These are phyloP conservation scores for Apotomis betuletana DNA, from an alignment of 2,888 invertebrate species.

Conservation along the genomic window DNA sequence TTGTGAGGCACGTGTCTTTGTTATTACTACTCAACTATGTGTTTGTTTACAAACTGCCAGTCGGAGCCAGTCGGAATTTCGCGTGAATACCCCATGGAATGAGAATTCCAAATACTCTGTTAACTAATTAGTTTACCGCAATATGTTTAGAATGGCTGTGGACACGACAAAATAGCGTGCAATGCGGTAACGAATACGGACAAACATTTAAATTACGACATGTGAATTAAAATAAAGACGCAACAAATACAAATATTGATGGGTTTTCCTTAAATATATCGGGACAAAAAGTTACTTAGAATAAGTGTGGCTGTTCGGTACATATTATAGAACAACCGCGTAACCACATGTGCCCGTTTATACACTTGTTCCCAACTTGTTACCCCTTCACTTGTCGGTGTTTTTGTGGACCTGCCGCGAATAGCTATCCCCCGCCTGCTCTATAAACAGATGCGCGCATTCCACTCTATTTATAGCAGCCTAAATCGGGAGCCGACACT, in stretches of 20 bases:
- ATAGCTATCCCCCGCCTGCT: slow-evolving; percentile 70
- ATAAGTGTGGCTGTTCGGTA: not conserved
- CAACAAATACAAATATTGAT: not conserved
- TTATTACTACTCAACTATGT: slow-evolving; percentile 10
- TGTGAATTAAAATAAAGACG: not conserved
- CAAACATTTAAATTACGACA: not conserved
- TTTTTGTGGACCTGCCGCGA: slow-evolving; percentile 57
- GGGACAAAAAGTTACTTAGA: not conserved
- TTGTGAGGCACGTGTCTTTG: slow-evolving; percentile 17
- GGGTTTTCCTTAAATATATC: not conserved
- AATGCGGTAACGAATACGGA: not conserved
- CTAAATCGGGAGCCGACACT: slow-evolving; percentile 72
- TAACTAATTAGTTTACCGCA: not conserved
- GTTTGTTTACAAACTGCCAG: slow-evolving; percentile 16
- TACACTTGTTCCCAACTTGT: slow-evolving; percentile 68
- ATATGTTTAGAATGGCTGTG: not conserved
- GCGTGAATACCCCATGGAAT: not conserved
- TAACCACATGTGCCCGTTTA: slow-evolving; percentile 49
- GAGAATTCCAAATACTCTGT: not conserved
- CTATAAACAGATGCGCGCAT: slow-evolving; percentile 79
- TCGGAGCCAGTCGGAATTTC: not conserved
- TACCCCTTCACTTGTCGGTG: slow-evolving; percentile 34
- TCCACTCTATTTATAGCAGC: slow-evolving; percentile 71
- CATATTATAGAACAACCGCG: not conserved
- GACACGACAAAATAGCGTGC: not conserved